phyloP scores from a whole-genome alignment of 1,140 invertebrate species.

The Watersipora subatra region DNA sequence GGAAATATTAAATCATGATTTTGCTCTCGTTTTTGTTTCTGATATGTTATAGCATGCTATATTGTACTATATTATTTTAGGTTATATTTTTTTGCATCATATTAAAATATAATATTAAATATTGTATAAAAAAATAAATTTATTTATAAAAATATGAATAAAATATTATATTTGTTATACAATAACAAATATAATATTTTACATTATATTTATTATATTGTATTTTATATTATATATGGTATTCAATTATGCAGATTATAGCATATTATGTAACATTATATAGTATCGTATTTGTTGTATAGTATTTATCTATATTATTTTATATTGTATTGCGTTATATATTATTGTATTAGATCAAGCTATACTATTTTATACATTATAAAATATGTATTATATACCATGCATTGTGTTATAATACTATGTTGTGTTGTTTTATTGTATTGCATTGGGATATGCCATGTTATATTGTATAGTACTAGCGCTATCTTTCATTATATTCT shows the following conservation, averaged over 20 bases:
- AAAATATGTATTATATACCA: background rate
- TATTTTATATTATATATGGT: background rate
- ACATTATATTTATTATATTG: background rate
- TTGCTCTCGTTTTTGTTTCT: too few species aligned
- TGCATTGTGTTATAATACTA: constrained; percentile 1
- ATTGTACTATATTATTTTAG: too few species aligned
- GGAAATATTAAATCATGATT: too few species aligned
- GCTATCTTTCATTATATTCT: too few species aligned
- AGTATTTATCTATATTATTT: background rate
- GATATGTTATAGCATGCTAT: too few species aligned
- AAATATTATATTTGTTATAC: too few species aligned
- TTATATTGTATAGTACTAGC: background rate
- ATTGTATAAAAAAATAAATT: too few species aligned
- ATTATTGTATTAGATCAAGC: background rate
- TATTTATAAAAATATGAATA: too few species aligned
- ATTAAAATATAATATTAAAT: too few species aligned
- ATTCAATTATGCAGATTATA: background rate
- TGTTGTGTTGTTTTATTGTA: background rate
- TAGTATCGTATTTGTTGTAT: background rate
- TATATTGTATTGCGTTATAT: background rate
- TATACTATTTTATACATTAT: background rate
- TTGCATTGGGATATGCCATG: background rate
- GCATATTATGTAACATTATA: too few species aligned
- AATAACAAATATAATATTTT: background rate
- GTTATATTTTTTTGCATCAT: too few species aligned